Conservation (phyloP, 2,113 vertebrate genomes). For the Neotoma lepida region DNA sequence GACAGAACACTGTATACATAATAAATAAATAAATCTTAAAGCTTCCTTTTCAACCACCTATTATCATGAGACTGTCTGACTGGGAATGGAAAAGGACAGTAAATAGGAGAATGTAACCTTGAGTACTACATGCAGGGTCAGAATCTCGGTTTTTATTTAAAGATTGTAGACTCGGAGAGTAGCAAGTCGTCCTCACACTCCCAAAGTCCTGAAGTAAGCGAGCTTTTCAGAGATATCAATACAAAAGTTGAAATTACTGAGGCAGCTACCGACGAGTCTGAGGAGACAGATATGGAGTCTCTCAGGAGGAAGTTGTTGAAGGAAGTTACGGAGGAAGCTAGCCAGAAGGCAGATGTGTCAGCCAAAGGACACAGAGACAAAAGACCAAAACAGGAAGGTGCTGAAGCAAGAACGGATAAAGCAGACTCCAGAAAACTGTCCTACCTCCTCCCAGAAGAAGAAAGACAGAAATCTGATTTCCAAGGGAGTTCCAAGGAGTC, state of each 20-base stretch:
- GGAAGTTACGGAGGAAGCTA: background rate
- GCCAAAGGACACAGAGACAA: background rate
- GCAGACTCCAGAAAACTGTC: accelerated
- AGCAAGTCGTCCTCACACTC: background rate
- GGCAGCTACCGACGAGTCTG: background rate
- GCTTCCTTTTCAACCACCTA: background rate
- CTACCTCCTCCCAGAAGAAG: accelerated
- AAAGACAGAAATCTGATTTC: background rate
- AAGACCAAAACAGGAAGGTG: no score
- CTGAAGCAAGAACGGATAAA: background rate
- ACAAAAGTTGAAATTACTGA: background rate
- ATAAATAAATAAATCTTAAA: background rate
- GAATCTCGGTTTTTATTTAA: background rate
- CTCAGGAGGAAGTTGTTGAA: accelerated
- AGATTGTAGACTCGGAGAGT: background rate
- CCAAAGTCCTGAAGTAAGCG: background rate
- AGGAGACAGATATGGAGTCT: background rate
- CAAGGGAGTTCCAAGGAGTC: constrained; percentile 60
- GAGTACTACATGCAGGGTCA: background rate
- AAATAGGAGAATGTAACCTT: background rate
- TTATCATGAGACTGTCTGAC: background rate
- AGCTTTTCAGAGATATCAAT: background rate
- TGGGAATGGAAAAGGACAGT: background rate
- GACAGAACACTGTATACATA: background rate
- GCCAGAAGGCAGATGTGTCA: accelerated